Base-by-base conservation (phyloP, 2,888 invertebrate species). In the Dendrolimus houi region DNA sequence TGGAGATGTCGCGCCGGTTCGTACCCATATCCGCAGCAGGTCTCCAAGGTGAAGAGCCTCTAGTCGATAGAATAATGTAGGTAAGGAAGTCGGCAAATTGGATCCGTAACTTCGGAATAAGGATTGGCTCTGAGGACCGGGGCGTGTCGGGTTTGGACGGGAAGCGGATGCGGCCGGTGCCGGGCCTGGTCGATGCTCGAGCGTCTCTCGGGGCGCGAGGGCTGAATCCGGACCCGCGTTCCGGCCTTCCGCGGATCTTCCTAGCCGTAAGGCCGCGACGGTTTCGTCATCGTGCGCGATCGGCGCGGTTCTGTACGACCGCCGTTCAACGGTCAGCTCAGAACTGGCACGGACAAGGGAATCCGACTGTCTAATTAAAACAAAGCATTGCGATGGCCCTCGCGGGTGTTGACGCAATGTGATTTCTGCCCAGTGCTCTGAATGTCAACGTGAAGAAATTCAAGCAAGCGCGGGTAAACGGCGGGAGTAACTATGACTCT, bases 11-110 rank as follows among this genome's bases (percentile, higher is more conserved):
- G 72, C 76, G 75, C 76, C 72, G 78, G 72, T 71, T 91, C 92
- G 93, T 93, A 93, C 93, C 92, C 91, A 93, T 93, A 93, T 93
- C 93, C 93, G 93, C 93, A 94, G 92, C 93, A 93, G 94, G 93
- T 94, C 93, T 94, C 14, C 93, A 92, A 93, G 93, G 93, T 93
- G 87, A 92, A 89, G 87, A 92, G 92, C 92, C 92, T 93, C 92
- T 92, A 91, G 92, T 92, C 92, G 72, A 74, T 75, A 75, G 74
- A 93, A 87, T 91, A 93, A 93, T 92, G 92, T 92, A 92, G 92
- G 90, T 92, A 92, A 93, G 92, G 92, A 93, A 93, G 92, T 93
- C 92, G 92, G 92, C 93, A 94, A 93, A 92, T 88, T 92, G 84
- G 92, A 93, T 91, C 90, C 87, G 90, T 90, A 91, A 91, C 91